Evolutionary conservation across 2,888 invertebrate genomes (phyloP), one percentile per base, ranked within the genome.

Genomic region (Tromatobia lineatoria): DNA sequence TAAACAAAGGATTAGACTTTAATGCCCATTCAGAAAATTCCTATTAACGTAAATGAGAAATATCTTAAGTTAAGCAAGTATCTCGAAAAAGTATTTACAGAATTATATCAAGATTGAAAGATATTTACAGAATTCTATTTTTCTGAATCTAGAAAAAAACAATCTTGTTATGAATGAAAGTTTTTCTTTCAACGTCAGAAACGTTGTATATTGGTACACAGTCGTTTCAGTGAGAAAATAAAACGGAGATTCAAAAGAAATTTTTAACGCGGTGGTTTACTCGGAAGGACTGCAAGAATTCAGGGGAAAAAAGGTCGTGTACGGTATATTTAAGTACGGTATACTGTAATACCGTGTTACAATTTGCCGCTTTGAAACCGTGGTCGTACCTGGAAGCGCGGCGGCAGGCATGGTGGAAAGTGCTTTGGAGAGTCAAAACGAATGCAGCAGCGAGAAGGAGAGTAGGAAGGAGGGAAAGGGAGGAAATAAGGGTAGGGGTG

Each of bases 291-390:
- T 61, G 50, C 50, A 61, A 61, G 23, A 70, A 70, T 70, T 78
- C 45, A 61, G 50, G 61, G 34, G 52, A 70, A 70, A 79, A 25
- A 34, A 52, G 54, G 67, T 73, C 59, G 50, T 50, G 42, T 64
- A 29, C 34, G 34, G 34, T 34, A 71, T 18, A 74, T 61, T 54
- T 23, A 45, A 71, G 77, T 67, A 38, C 47, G 23, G 42, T 45
- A 47, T 54, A 61, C 34, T 38, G 70, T 52, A 52, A 70, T 47
- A 38, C 47, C 34, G 74, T 83, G 78, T 70, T 81, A 69, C 75
- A 76, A 81, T 76, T 75, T 71, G 52, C 47, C 54, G 42, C 64
- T 71, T 50, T 61, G 61, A 74, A 50, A 61, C 45, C 25, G 57
- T 25, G 59, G 74, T 25, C 50, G 20, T 67, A 29, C 54, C 64